phyloP scores from a whole-genome alignment of 2,113 vertebrate species.

The Pygoscelis adeliae region DNA sequence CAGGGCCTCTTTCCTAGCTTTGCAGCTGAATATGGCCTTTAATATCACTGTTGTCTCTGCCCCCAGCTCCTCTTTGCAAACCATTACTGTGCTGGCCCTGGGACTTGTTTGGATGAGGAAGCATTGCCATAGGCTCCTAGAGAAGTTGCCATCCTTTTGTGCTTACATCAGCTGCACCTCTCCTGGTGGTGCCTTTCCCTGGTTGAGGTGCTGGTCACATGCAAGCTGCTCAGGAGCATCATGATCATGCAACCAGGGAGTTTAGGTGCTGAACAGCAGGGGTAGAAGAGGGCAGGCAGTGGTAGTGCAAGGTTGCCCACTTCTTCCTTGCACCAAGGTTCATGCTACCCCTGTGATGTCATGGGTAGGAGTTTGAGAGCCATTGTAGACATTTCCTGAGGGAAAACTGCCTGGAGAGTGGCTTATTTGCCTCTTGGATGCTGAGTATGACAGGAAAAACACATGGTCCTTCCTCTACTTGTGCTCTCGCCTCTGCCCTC shows the following conservation, averaged over 20 bases:
- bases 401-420: neutral
- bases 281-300: neutral
- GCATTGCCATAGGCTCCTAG: neutral
- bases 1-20: neutral
- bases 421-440: neutral
- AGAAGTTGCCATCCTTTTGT: neutral
- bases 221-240: neutral
- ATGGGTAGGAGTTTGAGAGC: neutral
- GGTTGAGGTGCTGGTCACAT: neutral
- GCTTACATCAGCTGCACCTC: neutral
- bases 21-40: neutral
- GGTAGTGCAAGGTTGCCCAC: neutral
- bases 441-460: neutral
- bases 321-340: neutral
- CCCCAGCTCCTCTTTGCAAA: neutral
- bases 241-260: neutral
- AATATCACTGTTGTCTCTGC: neutral
- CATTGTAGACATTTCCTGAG: neutral
- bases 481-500: neutral
- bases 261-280: neutral
- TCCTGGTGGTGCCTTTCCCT: neutral
- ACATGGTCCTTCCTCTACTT: neutral
- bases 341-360: neutral
- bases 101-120: neutral
- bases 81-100: accelerated